Percentiles rank a stretch among this genome's conserved stretches.
Conservation (phyloP, 2,113 vertebrate genomes). For the Probosciger aterrimus region DNA sequence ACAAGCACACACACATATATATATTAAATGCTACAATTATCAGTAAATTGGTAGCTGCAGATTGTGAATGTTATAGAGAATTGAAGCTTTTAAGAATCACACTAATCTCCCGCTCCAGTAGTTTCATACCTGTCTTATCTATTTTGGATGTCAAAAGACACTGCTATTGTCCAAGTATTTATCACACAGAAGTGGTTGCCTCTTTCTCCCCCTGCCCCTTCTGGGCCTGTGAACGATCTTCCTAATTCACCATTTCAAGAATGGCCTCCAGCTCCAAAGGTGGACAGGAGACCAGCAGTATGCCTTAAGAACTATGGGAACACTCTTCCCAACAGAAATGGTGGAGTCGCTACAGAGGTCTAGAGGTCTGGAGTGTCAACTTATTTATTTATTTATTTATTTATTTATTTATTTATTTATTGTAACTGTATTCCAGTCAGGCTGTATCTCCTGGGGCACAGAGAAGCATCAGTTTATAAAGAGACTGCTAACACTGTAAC, state of each 20-base stretch:
- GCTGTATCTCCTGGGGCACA: neutral
- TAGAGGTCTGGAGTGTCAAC: neutral
- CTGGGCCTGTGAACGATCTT: neutral
- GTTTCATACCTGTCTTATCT: neutral
- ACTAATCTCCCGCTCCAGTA: rapidly evolving
- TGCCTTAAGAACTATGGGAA: neutral
- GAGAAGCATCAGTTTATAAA: neutral
- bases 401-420: neutral
- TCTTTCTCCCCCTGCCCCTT: neutral
- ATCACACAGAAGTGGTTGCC: neutral
- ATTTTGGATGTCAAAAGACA: neutral
- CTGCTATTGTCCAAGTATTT: neutral
- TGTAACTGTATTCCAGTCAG: neutral
- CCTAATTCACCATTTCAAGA: neutral
- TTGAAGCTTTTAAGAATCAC: neutral
- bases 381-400: too few species aligned
- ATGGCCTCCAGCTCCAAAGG: neutral
- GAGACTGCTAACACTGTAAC: neutral
- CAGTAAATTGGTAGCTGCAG: neutral
- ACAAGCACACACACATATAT: neutral
- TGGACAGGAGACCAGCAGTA: neutral
- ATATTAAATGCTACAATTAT: neutral
- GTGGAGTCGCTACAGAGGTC: neutral
- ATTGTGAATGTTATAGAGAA: neutral
- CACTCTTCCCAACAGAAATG: neutral